These are phyloP conservation scores for Coremacera marginata DNA, from an alignment of 2,888 invertebrate genomes.

Conservation along the genomic window DNA sequence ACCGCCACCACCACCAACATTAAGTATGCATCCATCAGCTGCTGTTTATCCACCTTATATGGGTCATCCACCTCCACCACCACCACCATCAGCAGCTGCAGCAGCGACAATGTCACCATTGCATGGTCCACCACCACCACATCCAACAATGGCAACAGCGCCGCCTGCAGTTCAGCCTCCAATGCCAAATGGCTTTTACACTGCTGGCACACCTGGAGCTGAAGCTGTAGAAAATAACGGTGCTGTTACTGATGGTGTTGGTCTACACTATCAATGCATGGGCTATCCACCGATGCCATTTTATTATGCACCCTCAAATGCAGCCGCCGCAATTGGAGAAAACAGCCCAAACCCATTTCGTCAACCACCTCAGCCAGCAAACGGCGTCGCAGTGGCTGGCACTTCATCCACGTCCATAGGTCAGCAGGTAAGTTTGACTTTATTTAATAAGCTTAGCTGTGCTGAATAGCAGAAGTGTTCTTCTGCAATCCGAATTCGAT, in stretches of 20 bases:
- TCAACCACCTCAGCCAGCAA: conserved; percentile 1
- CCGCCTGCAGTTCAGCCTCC: conserved; percentile 31
- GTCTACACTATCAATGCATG: conserved; percentile 49
- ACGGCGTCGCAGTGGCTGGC: neutral
- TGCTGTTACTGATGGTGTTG: conserved; percentile 37
- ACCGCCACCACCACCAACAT: conserved; percentile 47
- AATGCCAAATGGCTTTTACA: conserved; percentile 37
- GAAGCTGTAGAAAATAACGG: conserved; percentile 32
- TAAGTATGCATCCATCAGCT: conserved; percentile 45
- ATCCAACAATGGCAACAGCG: conserved; percentile 26
- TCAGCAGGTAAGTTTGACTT: conserved; percentile 49
- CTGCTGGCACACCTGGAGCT: conserved; percentile 16
- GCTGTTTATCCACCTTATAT: conserved; percentile 44
- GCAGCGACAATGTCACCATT: conserved; percentile 44
- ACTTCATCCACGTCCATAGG: conserved; percentile 50
- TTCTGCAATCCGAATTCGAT: too few relatives aligned
- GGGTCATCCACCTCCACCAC: conserved; percentile 42
- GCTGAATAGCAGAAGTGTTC: too few relatives aligned
- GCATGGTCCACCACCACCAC: conserved; percentile 36
- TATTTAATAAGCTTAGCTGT: too few relatives aligned
- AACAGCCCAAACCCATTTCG: neutral
- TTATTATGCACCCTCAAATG: conserved; percentile 47
- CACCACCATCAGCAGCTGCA: conserved; percentile 26
- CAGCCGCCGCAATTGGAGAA: conserved; percentile 29
- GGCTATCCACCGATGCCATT: conserved; percentile 53